Percentiles rank a stretch among this genome's conserved stretches.
phyloP scores from a whole-genome alignment of 2,797 vertebrate genomes.

The Xenopus petersii region DNA sequence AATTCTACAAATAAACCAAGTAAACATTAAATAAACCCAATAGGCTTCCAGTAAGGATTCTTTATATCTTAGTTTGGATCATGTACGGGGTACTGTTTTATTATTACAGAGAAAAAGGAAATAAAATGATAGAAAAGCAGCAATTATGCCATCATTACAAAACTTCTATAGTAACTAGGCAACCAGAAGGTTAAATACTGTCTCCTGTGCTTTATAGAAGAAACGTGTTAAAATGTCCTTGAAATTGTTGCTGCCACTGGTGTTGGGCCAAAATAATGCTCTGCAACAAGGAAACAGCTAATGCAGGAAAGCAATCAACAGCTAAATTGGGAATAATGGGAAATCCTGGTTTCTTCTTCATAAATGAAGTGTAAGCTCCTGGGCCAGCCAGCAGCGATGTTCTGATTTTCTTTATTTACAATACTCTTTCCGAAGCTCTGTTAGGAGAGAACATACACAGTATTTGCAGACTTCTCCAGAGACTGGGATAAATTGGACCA shows the following conservation, averaged over 20 bases:
- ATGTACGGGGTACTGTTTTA: too few relatives aligned
- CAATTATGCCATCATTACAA: slow-evolving; percentile 25
- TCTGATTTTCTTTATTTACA: slow-evolving; percentile 65
- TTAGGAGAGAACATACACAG: too few relatives aligned
- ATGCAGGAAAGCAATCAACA: slow-evolving; percentile 4
- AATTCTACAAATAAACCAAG: too few relatives aligned
- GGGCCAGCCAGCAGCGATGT: slow-evolving; percentile 84
- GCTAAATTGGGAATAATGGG: slow-evolving; percentile 5
- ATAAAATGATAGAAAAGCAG: not conserved
- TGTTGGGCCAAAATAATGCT: not conserved
- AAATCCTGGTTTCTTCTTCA: slow-evolving; percentile 17
- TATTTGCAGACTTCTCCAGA: too few relatives aligned
- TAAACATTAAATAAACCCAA: too few relatives aligned
- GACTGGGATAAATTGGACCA: too few relatives aligned
- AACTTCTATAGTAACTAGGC: slow-evolving; percentile 11
- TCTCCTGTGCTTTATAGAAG: slow-evolving; percentile 4
- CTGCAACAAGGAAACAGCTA: not conserved
- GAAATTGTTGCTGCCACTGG: not conserved
- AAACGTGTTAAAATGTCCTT: not conserved
- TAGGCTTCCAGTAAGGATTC: too few relatives aligned
- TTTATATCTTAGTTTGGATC: too few relatives aligned
- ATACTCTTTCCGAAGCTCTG: slow-evolving; percentile 75
- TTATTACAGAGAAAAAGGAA: too few relatives aligned
- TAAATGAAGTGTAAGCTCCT: slow-evolving; percentile 64
- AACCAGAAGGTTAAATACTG: slow-evolving; percentile 2